Percentiles rank a stretch among this genome's conserved stretches.
These are phyloP conservation scores for Formica exsecta DNA, from an alignment of 1,140 invertebrate genomes.

Conservation along the genomic window DNA sequence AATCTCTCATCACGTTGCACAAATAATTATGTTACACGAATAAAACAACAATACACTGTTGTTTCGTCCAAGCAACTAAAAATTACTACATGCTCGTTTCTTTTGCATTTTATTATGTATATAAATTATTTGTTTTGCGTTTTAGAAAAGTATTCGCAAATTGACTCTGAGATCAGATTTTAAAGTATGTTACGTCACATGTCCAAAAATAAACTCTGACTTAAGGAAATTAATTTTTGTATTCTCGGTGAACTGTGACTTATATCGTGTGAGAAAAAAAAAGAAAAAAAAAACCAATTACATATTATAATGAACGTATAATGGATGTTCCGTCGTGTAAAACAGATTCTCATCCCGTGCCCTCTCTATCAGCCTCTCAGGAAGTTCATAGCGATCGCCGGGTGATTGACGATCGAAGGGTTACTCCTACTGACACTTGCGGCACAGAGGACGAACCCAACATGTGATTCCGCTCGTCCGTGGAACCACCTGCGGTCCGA, in stretches of 20 bases:
- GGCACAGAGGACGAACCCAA: constrained; percentile 58
- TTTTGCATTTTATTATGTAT: not conserved
- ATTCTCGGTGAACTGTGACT: not conserved
- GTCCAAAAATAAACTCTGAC: not conserved
- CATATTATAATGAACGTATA: constrained; percentile 48
- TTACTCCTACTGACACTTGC: constrained; percentile 68
- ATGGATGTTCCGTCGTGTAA: constrained; percentile 33
- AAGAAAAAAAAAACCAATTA: constrained; percentile 36
- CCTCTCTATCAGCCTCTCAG: constrained; percentile 44
- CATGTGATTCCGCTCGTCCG: constrained; percentile 66
- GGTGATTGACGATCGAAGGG: constrained; percentile 74
- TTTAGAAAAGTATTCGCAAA: not conserved
- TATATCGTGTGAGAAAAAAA: not conserved
- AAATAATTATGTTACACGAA: constrained; percentile 27
- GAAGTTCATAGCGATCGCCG: constrained; percentile 59
- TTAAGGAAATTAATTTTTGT: not conserved
- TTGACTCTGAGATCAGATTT: not conserved
- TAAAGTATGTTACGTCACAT: not conserved
- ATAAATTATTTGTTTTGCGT: not conserved
- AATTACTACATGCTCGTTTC: not conserved
- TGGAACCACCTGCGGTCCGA: constrained; percentile 67
- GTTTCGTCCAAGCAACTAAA: not conserved
- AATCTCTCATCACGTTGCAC: not conserved
- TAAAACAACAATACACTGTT: constrained; percentile 5
- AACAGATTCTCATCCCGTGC: constrained; percentile 46